Percentiles rank a stretch among this genome's conserved stretches.
phyloP scores from a whole-genome alignment of 1,140 invertebrate species.

The Parasteatoda tepidariorum region DNA sequence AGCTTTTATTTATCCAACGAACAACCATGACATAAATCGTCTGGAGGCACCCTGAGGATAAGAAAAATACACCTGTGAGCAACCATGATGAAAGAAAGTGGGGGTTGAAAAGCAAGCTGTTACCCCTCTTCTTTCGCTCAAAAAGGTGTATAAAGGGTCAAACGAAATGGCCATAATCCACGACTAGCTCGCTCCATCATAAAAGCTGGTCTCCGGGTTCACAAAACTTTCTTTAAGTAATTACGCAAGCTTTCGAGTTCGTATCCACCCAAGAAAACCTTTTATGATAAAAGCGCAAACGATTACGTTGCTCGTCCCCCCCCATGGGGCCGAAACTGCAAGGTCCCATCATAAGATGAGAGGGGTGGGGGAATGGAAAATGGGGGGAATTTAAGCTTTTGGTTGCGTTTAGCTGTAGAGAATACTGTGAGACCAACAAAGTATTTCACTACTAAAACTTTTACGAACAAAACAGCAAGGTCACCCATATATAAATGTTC shows the following conservation, averaged over 20 bases:
- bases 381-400: too few relatives aligned
- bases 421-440: too few relatives aligned
- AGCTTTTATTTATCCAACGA: conserved; percentile 1
- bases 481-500: too few relatives aligned
- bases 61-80: conserved; percentile 3
- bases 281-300: conserved; percentile 14
- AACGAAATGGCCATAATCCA: conserved; percentile 52
- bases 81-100: conserved; percentile 10
- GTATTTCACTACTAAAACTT: too few relatives aligned
- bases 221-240: conserved; percentile 38
- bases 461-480: too few relatives aligned
- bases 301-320: background rate
- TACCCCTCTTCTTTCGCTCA: background rate
- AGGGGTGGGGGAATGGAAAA: too few relatives aligned
- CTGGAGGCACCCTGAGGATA: too few relatives aligned
- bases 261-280: conserved; percentile 36
- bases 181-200: conserved; percentile 30
- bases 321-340: too few relatives aligned
- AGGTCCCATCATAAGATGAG: too few relatives aligned
- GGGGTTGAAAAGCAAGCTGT: background rate
- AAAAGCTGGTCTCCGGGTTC: conserved; percentile 48
- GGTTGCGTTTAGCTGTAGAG: too few relatives aligned
- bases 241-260: conserved; percentile 38
- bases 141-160: conserved; percentile 46
- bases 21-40: background rate